A percentile compares a stretch with the other conserved stretches of the same genome.
These are phyloP conservation scores for Morelia viridis DNA, from an alignment of 2,797 vertebrate species.

Conservation along the genomic window DNA sequence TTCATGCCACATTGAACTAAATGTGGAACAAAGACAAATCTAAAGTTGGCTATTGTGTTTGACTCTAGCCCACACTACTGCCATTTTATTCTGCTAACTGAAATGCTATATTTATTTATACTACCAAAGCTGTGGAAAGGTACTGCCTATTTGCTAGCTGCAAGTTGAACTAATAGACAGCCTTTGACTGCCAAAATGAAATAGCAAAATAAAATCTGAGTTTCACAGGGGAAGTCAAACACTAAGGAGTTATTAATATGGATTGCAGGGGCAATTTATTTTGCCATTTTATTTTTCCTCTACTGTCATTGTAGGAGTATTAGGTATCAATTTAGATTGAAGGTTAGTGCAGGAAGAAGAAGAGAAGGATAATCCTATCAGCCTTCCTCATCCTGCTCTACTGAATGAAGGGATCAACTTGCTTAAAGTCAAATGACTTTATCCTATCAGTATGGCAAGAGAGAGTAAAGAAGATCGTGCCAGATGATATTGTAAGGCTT, in stretches of 20 bases:
- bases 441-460: neutral
- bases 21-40: neutral
- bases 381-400: neutral
- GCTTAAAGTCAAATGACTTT: conserved; percentile 16
- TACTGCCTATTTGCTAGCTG: neutral
- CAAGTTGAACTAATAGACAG: neutral
- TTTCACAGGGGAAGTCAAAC: conserved; percentile 26
- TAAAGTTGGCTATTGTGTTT: neutral
- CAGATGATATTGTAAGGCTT: neutral
- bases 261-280: conserved; percentile 25
- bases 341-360: conserved; percentile 34
- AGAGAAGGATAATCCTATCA: conserved; percentile 36
- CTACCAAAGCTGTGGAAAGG: neutral
- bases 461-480: conserved; percentile 22
- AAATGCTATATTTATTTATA: neutral
- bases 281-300: conserved; percentile 19
- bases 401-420: conserved; percentile 19
- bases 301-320: conserved; percentile 22
- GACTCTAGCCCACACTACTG: neutral
- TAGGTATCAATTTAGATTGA: conserved; percentile 35
- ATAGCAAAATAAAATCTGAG: conserved; percentile 6
- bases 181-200: neutral
- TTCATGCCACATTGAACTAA: neutral
- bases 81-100: neutral
- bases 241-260: conserved; percentile 37